A percentile compares a stretch with the other conserved stretches of the same genome.
phyloP scores from a whole-genome alignment of 2,797 vertebrate species.

The Channa striata region DNA sequence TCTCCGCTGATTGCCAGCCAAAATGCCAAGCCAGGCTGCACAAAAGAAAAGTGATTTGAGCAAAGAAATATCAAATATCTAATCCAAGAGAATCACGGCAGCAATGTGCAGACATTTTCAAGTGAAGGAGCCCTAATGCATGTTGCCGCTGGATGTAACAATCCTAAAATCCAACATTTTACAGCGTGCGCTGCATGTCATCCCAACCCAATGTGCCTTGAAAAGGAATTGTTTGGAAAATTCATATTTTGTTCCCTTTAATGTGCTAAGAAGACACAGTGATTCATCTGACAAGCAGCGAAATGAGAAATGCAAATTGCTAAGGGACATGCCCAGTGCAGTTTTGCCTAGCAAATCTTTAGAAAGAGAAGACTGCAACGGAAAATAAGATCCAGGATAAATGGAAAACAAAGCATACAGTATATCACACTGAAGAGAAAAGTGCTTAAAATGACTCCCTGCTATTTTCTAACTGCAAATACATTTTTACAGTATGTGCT shows the following conservation, averaged over 20 bases:
- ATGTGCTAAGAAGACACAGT: constrained; percentile 49
- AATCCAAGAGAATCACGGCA: constrained; percentile 52
- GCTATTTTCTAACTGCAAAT: constrained; percentile 46
- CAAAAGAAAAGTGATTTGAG: constrained; percentile 58
- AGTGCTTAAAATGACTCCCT: constrained; percentile 43
- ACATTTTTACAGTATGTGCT: constrained; percentile 53
- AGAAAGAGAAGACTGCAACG: constrained; percentile 11
- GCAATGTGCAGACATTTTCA: constrained; percentile 31
- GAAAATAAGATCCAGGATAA: constrained; percentile 42
- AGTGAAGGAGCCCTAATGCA: constrained; percentile 42
- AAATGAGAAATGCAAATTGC: constrained; percentile 70
- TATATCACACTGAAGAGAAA: constrained; percentile 48
- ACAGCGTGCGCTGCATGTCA: constrained; percentile 39
- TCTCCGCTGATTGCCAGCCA: constrained; percentile 60
- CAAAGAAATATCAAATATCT: constrained; percentile 45
- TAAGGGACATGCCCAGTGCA: constrained; percentile 27
- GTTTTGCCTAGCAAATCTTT: constrained; percentile 59
- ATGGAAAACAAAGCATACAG: constrained; percentile 37
- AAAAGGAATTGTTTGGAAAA: constrained; percentile 42
- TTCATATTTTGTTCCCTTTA: constrained; percentile 51
- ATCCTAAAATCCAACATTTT: constrained; percentile 59
- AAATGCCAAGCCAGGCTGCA: constrained; percentile 54
- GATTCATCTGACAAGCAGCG: constrained; percentile 57
- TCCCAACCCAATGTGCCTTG: constrained; percentile 20
- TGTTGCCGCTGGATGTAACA: constrained; percentile 50